These are phyloP conservation scores for Trichoplax adhaerens DNA, from an alignment of 37 sponge, comb jelly and placozoan species.

Conservation along the genomic window DNA sequence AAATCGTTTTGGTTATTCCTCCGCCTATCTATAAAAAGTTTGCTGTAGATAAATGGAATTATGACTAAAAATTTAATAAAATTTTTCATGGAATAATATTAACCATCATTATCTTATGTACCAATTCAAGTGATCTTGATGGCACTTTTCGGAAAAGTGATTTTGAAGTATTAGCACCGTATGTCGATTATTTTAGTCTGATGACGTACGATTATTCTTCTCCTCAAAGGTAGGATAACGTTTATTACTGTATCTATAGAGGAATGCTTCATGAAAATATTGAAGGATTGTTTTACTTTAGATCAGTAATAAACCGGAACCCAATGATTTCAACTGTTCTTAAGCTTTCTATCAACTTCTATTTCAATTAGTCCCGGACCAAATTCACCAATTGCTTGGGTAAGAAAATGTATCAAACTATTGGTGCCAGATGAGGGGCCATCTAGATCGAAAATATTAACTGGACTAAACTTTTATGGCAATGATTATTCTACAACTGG, in stretches of 20 bases:
- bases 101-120: neutral
- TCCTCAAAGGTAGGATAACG: conserved; percentile 31
- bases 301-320: too few species aligned
- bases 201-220: conserved; percentile 91
- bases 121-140: neutral
- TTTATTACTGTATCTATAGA: too few species aligned
- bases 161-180: conserved; percentile 39
- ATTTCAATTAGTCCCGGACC: conserved; percentile 53
- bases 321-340: too few species aligned
- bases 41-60: neutral
- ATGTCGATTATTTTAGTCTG: conserved; percentile 76
- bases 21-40: conserved; percentile 26
- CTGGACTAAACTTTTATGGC: conserved; percentile 94
- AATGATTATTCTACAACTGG: conserved; percentile 25
- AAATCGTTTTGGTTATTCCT: conserved; percentile 66
- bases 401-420: conserved; percentile 39
- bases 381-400: conserved; percentile 66
- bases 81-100: conserved; percentile 1
- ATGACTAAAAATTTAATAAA: too few species aligned
- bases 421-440: conserved; percentile 37
- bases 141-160: conserved; percentile 58
- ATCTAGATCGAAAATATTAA: conserved; percentile 59
- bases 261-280: too few species aligned
- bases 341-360: neutral
- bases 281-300: too few species aligned